Evolutionary conservation across 2,797 vertebrate species (phyloP).

Genomic region (Benthosema pterotum): DNA sequence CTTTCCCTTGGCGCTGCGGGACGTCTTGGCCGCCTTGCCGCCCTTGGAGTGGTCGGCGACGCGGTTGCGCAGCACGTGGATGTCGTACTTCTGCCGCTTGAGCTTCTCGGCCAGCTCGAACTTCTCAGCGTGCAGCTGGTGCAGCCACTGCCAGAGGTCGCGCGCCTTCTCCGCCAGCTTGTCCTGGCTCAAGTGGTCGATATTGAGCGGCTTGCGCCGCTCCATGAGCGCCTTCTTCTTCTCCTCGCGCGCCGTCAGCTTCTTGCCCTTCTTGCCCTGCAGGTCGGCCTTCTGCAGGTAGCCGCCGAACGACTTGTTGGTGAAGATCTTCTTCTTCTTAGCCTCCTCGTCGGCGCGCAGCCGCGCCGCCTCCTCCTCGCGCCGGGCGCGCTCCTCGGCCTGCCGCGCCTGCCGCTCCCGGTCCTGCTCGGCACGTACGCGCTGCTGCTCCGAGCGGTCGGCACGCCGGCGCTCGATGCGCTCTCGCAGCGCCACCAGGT

Average conservation of each 20-base stretch:
- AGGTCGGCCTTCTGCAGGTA: conserved; percentile 84
- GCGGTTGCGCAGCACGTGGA: conserved; percentile 79
- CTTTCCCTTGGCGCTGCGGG: conserved; percentile 72
- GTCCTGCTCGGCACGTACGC: conserved; percentile 73
- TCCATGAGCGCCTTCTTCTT: conserved; percentile 83
- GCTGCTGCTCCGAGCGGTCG: conserved; percentile 79
- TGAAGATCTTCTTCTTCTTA: conserved; percentile 82
- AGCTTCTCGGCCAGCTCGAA: conserved; percentile 80
- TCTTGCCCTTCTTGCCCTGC: conserved; percentile 82
- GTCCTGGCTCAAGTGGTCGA: conserved; percentile 82
- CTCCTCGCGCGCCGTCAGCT: conserved; percentile 82
- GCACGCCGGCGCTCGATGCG: conserved; percentile 79
- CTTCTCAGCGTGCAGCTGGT: conserved; percentile 81
- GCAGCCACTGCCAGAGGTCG: conserved; percentile 80
- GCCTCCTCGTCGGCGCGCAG: conserved; percentile 79
- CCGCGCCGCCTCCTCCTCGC: conserved; percentile 80
- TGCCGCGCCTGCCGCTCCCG: conserved; percentile 68
- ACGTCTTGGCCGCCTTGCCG: conserved; percentile 76
- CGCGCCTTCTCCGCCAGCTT: conserved; percentile 81
- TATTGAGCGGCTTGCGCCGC: conserved; percentile 80
- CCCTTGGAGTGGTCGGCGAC: conserved; percentile 82
- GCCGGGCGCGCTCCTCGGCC: conserved; percentile 72
- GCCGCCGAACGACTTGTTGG: conserved; percentile 81
- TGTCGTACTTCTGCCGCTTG: conserved; percentile 84
- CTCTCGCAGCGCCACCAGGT: conserved; percentile 72